phyloP scores from a whole-genome alignment of 1,140 invertebrate species.

The Solen grandis region DNA sequence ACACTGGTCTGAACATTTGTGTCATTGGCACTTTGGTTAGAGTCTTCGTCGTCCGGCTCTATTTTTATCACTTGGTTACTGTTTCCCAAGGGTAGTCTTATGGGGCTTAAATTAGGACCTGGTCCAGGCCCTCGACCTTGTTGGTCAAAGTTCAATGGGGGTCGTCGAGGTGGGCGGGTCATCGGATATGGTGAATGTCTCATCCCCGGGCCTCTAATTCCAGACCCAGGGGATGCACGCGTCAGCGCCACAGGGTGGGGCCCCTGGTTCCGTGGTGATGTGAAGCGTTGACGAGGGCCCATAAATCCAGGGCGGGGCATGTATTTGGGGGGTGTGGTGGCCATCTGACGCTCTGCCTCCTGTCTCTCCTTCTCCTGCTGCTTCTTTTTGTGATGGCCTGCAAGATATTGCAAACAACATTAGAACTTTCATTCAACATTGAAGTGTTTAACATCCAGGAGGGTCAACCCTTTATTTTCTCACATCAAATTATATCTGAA shows the following conservation, averaged over 20 bases:
- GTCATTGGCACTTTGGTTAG: constrained; percentile 36
- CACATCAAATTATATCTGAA: too few relatives aligned
- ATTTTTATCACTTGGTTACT: constrained; percentile 44
- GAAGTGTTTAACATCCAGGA: too few relatives aligned
- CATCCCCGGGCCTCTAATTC: background rate
- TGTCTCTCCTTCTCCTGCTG: constrained; percentile 22
- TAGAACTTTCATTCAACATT: too few relatives aligned
- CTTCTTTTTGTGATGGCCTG: constrained; percentile 37
- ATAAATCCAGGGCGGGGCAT: background rate
- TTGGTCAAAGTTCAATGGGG: background rate
- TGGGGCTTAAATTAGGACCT: background rate
- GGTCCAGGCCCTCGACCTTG: background rate
- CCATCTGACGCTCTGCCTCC: background rate
- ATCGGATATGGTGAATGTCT: constrained; percentile 32
- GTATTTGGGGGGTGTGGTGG: background rate
- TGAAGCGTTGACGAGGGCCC: background rate
- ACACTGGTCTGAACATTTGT: background rate
- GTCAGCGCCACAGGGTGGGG: too few relatives aligned
- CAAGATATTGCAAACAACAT: too few relatives aligned
- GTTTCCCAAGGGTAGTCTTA: background rate
- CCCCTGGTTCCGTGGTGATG: constrained; percentile 1
- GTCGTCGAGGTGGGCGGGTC: background rate
- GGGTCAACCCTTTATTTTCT: too few relatives aligned
- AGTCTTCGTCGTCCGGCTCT: constrained; percentile 27
- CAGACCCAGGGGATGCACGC: too few relatives aligned